These are phyloP conservation scores for Ophion obscuratus DNA, from an alignment of 2,888 invertebrate genomes.

Conservation along the genomic window DNA sequence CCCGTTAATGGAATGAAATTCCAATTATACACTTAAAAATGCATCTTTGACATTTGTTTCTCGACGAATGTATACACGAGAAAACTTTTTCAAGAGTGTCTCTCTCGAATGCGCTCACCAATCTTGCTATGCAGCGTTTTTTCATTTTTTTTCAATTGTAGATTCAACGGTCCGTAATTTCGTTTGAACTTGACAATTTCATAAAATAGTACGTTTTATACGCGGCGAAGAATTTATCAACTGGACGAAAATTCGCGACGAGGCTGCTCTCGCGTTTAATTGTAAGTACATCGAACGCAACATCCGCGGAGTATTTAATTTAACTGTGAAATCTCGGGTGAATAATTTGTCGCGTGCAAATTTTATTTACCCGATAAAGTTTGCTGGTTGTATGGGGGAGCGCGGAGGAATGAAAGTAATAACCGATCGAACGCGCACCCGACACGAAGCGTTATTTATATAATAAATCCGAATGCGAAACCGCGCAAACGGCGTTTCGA, in stretches of 20 bases:
- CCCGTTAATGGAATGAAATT: no score
- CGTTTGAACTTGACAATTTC: not conserved
- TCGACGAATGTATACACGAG: no score
- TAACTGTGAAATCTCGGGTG: not conserved
- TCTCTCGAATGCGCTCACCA: constrained; percentile 22
- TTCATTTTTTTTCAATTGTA: not conserved
- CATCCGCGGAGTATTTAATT: not conserved
- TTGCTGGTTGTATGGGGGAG: not conserved
- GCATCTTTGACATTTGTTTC: no score
- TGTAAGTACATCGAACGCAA: not conserved
- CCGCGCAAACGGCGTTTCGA: not conserved
- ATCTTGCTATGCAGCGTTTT: not conserved
- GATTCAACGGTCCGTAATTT: not conserved
- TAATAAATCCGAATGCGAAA: not conserved
- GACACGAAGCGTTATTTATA: not conserved
- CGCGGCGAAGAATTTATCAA: not conserved
- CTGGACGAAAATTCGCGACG: not conserved
- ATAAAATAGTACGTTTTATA: not conserved
- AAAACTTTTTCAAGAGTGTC: no score
- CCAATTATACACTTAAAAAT: no score
- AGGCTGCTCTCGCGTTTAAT: not conserved
- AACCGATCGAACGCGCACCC: not conserved
- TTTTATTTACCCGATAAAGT: not conserved
- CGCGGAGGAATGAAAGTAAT: not conserved
- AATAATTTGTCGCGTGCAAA: not conserved